Evolutionary conservation across 2,888 invertebrate genomes (phyloP), one percentile per base, ranked within the genome.

Genomic region (Philereme transversata): DNA sequence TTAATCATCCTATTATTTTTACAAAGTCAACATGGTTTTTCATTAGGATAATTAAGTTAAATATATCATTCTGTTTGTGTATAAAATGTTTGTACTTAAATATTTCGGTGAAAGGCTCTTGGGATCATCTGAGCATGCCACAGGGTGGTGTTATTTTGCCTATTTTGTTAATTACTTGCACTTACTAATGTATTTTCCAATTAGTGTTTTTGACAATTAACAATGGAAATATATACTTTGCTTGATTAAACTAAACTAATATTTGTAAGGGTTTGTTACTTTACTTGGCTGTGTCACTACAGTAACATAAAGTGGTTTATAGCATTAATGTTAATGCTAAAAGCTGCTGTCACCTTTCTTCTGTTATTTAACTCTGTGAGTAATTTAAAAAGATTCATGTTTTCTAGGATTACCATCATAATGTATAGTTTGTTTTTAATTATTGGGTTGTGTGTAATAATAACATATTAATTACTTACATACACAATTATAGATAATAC

Each of bases 331-430:
- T 7, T n/a, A 45, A 45, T 45, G 6, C 10, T 45, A 73, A 77
- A 67, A 65, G 67, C 69, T 70, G 73, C 69, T 64, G 62, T 75
- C 71, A 72, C 47, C 36, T 38, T 59, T 61, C 63, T 60, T 57
- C 57, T 65, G 71, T 67, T 67, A 51, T 64, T 70, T 70, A 72
- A 69, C 73, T 72, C 58, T 61, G 36, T 22, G 22, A 22, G 22
- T 22, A 22, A 22, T 22, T 22, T 22, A 22, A 22, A 22, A 22
- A 22, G 22, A 43, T 35, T 46, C 22, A 53, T 40, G 22, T 11
- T 8, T 10, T 44, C 3, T 44, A 3, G 11, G 11, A 11, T 22
- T 22, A 22, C 1, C 22, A 3, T 22, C 22, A 2, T 22, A 22
- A 2, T 22, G 22, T 22, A 22, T 22, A 22, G 22, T 22, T 22